Base-by-base conservation (phyloP, 2,888 invertebrate species). In the Hypsopygia costalis region DNA sequence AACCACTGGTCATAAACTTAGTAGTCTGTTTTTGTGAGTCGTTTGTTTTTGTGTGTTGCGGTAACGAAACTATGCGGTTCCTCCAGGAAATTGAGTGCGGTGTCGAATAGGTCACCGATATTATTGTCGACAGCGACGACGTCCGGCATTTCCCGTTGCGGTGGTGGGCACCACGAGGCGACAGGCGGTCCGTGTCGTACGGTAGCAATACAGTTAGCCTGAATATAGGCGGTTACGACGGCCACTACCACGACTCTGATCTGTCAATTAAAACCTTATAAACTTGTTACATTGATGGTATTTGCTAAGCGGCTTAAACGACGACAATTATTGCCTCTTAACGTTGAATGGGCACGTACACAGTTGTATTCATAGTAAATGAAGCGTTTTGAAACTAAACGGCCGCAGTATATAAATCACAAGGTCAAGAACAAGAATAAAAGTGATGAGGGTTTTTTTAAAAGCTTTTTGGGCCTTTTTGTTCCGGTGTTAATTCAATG, bases 201-300 rank as follows among this genome's bases (percentile, higher is more conserved):
- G 71, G 76, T 76, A 74, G 76, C 73, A 61, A 64, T 81, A 85
- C 83, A 79, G 82, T 85, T 85, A 82, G 53, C 55, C 66, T 67
- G 67, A 62, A 74, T 69, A 69, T 68, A 75, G 69, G 67, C 73
- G 65, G 74, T 75, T 80, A 74, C 71, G 67, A 67, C 68, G 74
- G 67, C 68, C 69, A 69, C 62, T 48, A 59, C 63, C 59, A 62
- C 66, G 64, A 58, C 63, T 69, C 59, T 69, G 71, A 75, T 80
- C 75, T 81, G 80, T 79, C 80, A 81, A 82, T 81, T 81, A 79
- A 67, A 71, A 66, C 64, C 70, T 69, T 70, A 71, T 73, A 75
- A 71, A 74, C 72, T 70, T 73, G 76, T 79, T 79, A 69, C 74
- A 75, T 73, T 68, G 64, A 46, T 59, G 58, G 53, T 58, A 16